phyloP scores from a whole-genome alignment of 2,797 vertebrate species.

The Dallia pectoralis region DNA sequence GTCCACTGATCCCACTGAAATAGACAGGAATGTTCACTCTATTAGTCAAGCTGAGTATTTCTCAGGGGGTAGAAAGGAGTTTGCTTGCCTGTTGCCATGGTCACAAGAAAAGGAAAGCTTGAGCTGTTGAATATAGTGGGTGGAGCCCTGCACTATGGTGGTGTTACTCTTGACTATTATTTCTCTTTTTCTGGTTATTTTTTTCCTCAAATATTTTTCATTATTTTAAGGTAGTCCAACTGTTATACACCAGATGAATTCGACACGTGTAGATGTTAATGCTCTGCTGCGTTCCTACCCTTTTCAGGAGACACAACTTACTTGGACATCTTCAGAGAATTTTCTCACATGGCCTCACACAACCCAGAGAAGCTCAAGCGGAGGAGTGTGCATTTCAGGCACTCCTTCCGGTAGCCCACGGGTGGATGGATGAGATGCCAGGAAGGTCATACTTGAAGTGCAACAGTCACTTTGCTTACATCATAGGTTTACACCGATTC shows the following conservation, averaged over 20 bases:
- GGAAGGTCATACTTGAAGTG: conserved; percentile 39
- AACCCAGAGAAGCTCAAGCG: conserved; percentile 88
- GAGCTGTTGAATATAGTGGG: conserved; percentile 46
- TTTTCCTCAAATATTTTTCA: background rate
- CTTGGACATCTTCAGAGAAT: conserved; percentile 87
- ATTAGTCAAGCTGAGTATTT: conserved; percentile 52
- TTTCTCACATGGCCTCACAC: conserved; percentile 91
- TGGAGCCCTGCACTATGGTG: conserved; percentile 45
- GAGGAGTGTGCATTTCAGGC: conserved; percentile 81
- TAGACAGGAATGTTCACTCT: conserved; percentile 55
- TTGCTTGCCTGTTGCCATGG: conserved; percentile 60
- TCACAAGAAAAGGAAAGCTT: conserved; percentile 40
- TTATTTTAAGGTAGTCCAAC: background rate
- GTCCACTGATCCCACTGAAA: conserved; percentile 4
- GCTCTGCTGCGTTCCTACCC: conserved; percentile 5
- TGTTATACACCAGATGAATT: background rate
- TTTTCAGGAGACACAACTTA: conserved; percentile 84
- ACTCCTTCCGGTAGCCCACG: conserved; percentile 76
- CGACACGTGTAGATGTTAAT: background rate
- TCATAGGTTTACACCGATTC: background rate
- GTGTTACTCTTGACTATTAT: conserved; percentile 4
- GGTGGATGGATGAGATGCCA: background rate
- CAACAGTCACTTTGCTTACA: conserved; percentile 31
- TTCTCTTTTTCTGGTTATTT: background rate
- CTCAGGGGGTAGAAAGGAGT: conserved; percentile 56